Evolutionary conservation across 2,888 invertebrate genomes (phyloP).

Genomic region (Neoitamus cyanurus): DNA sequence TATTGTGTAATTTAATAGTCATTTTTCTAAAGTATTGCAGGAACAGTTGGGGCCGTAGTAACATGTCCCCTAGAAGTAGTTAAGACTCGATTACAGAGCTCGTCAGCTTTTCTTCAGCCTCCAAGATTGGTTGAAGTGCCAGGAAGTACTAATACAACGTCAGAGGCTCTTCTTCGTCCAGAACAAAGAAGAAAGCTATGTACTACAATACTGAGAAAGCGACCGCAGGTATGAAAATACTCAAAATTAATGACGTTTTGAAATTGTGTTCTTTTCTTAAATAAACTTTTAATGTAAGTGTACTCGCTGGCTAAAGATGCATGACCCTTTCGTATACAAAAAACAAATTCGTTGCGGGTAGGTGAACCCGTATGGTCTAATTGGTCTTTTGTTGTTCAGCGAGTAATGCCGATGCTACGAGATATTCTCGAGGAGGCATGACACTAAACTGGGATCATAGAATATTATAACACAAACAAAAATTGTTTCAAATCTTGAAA

Average conservation of each 20-base stretch:
- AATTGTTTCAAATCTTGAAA: background rate
- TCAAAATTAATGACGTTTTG: background rate
- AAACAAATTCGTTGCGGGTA: background rate
- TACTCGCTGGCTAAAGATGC: background rate
- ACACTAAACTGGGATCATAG: background rate
- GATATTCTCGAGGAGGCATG: slow-evolving; percentile 30
- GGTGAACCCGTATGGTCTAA: background rate
- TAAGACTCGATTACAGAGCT: slow-evolving; percentile 96
- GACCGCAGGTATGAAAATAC: slow-evolving; percentile 74
- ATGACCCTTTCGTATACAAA: slow-evolving; percentile 1
- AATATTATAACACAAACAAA: background rate
- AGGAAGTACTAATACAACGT: slow-evolving; percentile 64
- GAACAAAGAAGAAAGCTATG: slow-evolving; percentile 79
- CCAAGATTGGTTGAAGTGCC: slow-evolving; percentile 65
- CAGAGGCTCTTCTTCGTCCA: slow-evolving; percentile 68
- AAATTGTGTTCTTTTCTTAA: slow-evolving; percentile 19
- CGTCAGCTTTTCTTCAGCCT: slow-evolving; percentile 73
- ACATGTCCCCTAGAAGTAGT: slow-evolving; percentile 98
- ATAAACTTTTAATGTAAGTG: background rate
- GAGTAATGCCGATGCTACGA: slow-evolving; percentile 10
- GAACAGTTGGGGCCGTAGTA: slow-evolving; percentile 95
- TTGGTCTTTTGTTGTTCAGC: slow-evolving; percentile 15
- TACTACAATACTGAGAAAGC: slow-evolving; percentile 75
- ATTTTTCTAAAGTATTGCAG: slow-evolving; percentile 81
- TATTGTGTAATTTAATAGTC: background rate